Base-by-base conservation (phyloP, 2,797 vertebrate genomes). In the Chromobotia macracanthus region DNA sequence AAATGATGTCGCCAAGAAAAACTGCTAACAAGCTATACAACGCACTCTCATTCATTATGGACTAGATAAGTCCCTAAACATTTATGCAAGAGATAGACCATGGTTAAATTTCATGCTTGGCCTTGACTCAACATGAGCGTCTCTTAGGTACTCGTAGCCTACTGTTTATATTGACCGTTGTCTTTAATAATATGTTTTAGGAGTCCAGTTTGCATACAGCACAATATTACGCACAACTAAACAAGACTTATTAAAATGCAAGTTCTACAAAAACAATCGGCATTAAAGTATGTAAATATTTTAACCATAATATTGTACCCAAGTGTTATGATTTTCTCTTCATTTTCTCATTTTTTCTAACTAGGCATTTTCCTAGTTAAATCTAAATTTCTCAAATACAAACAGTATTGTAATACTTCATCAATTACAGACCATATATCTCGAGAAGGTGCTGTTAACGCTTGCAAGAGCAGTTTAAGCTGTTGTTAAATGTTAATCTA, bases 401-500 rank as follows among this genome's bases (percentile, higher is more conserved):
- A 23, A 50, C n/a, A 3, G 18, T 15, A 18, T 3, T n/a, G 50
- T 28, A 41, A 12, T 9, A 31, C n/a, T 41, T 28, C 31, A 3
- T 56, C 9, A 16, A n/a, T 46, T 16, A 35, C 15, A 19, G 23
- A 73, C 5, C 41, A 16, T 9, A 58, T 46, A 0, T 11, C 56
- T 3, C 46, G 5, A 55, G 31, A 48, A 19, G 2, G 61, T 69
- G 41, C 48, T 61, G 55, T 72, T n/a, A 63, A 78, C n/a, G 25
- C 12, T 7, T 28, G 25, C 12, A 70, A 70, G 12, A 71, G 18
- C 3, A 44, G 18, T 48, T 58, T 23, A 13, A 48, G 64, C 31
- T 65, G 50, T 16, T 19, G 19, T 50, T 53, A 16, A 53, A 28
- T 71, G 48, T 56, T 69, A 86, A 83, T 86, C 87, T 89, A 87